Conservation (phyloP, 2,113 vertebrate species). For the Thamnophis sirtalis region DNA sequence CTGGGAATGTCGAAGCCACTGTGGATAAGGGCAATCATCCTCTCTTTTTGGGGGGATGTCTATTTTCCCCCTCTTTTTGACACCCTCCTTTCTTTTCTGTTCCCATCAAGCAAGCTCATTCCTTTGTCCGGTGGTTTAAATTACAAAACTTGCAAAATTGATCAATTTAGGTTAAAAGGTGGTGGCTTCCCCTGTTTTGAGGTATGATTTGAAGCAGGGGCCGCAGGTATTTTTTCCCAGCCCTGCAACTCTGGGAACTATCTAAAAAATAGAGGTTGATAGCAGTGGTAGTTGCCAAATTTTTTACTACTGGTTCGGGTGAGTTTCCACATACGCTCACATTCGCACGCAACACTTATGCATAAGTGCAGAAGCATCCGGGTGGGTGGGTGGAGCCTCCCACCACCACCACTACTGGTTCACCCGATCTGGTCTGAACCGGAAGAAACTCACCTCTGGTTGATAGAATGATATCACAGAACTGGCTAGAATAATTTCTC, state of each 20-base stretch:
- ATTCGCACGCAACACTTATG: too few species aligned
- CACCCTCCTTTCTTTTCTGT: neutral
- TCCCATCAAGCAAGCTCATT: neutral
- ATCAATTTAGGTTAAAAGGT: neutral
- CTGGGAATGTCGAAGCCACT: neutral
- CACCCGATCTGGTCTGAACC: too few species aligned
- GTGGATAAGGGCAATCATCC: neutral
- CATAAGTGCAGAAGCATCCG: too few species aligned
- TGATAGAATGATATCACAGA: neutral
- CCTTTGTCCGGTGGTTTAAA: neutral
- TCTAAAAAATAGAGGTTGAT: neutral
- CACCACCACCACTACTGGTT: too few species aligned
- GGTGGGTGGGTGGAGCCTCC: too few species aligned
- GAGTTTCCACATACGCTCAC: too few species aligned
- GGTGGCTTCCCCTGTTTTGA: neutral
- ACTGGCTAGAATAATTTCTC: neutral
- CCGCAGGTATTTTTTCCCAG: neutral
- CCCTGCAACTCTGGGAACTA: neutral
- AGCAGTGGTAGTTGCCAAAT: too few species aligned
- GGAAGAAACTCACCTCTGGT: too few species aligned
- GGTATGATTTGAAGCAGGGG: neutral
- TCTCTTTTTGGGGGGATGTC: neutral
- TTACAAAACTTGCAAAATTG: neutral
- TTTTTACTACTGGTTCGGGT: too few species aligned
- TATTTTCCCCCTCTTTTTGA: neutral